Base-by-base conservation (phyloP, 2,797 vertebrate genomes). In the Nasua narica region DNA sequence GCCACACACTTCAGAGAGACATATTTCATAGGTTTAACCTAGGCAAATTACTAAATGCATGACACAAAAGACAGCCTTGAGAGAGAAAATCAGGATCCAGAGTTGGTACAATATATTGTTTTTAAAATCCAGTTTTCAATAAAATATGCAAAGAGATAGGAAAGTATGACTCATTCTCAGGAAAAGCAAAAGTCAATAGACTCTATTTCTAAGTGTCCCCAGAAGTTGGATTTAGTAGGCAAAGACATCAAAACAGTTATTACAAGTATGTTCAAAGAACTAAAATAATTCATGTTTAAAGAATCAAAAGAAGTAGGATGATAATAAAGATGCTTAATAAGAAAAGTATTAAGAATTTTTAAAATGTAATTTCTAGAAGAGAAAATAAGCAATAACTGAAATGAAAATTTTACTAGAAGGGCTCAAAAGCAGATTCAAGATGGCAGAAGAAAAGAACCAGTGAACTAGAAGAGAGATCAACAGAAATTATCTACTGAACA, bases 231-330 rank as follows among this genome's bases (percentile, higher is more conserved):
- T 67, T 60, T 90, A 86, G 8, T 23, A 70, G 46, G 43, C 74
- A 90, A 92, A 90, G 60, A 76, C 35, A n/a, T 69, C 81, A 82
- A 83, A 82, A 35, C 32, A 60, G 8, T 23, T 69, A 37, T 85
- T 84, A 56, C 56, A 78, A 70, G 69, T 69, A 76, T 60, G 8
- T 76, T 52, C 35, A 90, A 93, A 90, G 40, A 85, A 92, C 46
- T 52, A 74, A 81, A 84, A 91, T 46, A 79, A 93, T 48, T 87
- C 58, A 92, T 48, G 23, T 87, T 95, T 87, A 87, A 90, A 93
- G 76, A 93, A 69, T 82, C 89, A 48, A 60, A 58, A 58, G 56
- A 91, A 81, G 21, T 62, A 72, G 18, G 37, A 65, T 29, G 74
- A 43, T 79, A 79, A 48, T 32, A 76, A 82, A 81, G n/a, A 46